Conservation (phyloP, 2,113 vertebrate genomes). For the Dasyornis broadbenti region DNA sequence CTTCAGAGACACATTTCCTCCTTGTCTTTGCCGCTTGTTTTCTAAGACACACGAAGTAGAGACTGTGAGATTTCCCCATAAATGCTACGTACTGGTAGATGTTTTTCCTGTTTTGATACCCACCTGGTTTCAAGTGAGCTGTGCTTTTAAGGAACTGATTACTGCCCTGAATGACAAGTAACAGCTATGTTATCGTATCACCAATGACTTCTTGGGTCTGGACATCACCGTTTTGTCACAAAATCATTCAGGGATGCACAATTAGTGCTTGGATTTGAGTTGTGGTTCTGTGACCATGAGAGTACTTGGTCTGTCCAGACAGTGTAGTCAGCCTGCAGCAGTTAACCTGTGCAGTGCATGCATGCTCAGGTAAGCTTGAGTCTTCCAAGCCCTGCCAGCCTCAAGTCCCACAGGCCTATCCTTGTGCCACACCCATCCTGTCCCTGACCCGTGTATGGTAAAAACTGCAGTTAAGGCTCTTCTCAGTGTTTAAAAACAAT, state of each 20-base stretch:
- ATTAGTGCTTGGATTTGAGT: background rate
- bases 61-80: background rate
- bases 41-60: background rate
- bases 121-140: background rate
- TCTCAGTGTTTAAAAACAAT: background rate
- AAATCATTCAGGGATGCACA: fast-evolving
- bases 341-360: background rate
- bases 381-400: background rate
- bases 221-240: background rate
- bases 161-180: background rate
- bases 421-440: fast-evolving
- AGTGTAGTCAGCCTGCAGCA: fast-evolving
- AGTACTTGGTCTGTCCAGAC: fast-evolving
- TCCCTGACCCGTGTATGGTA: background rate
- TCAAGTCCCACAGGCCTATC: fast-evolving
- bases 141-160: background rate
- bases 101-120: background rate
- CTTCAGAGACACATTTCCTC: background rate
- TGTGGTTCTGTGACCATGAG: background rate
- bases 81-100: background rate
- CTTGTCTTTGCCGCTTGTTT: background rate
- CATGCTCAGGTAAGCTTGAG: background rate
- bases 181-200: background rate
- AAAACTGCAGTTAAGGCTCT: background rate
- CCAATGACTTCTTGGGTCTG: background rate